These are phyloP conservation scores for Athalia rosae DNA, from an alignment of 2,888 invertebrate species.

Conservation along the genomic window DNA sequence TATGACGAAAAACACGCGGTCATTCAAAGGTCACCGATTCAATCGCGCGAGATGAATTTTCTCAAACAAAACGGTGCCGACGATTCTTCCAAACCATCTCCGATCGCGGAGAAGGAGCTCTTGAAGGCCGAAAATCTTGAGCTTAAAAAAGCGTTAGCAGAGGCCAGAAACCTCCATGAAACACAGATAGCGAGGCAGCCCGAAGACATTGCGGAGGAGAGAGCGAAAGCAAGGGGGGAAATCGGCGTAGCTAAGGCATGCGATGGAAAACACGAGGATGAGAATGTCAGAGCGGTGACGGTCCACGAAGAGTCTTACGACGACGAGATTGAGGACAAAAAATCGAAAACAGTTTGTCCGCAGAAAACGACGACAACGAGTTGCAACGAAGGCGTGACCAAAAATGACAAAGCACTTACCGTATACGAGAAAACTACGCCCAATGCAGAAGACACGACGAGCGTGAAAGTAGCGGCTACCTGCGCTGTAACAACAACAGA, in stretches of 20 bases:
- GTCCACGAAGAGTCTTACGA: too few relatives aligned
- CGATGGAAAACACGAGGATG: not conserved
- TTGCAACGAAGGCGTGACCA: too few relatives aligned
- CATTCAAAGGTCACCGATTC: constrained; percentile 18
- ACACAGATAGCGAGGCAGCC: too few relatives aligned
- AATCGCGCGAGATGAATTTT: not conserved
- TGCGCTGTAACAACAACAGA: not conserved
- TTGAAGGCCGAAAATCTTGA: not conserved
- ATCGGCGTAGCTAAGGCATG: not conserved
- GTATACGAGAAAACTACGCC: not conserved
- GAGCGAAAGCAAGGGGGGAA: not conserved
- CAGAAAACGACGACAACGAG: too few relatives aligned
- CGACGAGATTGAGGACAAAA: too few relatives aligned
- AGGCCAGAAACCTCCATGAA: too few relatives aligned
- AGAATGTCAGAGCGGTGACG: not conserved
- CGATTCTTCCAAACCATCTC: not conserved
- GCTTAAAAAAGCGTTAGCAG: not conserved
- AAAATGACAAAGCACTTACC: too few relatives aligned
- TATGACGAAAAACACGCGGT: not conserved
- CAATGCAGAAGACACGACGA: not conserved
- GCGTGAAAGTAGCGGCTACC: not conserved
- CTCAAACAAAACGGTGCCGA: not conserved
- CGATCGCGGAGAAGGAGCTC: not conserved
- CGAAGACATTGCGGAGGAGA: not conserved
- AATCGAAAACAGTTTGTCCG: too few relatives aligned